Evolutionary conservation across 2,113 vertebrate species (phyloP).

Genomic region (Coptodon rendalli): DNA sequence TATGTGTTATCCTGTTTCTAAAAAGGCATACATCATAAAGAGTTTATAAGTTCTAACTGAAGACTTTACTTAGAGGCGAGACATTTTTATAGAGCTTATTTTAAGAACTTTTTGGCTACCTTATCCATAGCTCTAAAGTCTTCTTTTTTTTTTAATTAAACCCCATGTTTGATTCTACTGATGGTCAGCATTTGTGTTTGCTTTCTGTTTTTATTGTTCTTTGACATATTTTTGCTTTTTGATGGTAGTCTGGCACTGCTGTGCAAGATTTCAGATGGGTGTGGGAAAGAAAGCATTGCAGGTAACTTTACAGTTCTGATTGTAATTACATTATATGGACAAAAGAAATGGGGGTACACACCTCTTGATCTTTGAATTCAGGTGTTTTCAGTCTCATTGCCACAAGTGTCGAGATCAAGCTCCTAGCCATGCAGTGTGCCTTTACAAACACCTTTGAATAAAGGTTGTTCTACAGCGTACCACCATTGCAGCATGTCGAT

Average conservation of each 20-base stretch:
- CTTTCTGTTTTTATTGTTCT: neutral
- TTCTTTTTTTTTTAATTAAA: neutral
- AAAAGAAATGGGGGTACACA: neutral
- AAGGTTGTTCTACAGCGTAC: neutral
- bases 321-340: neutral
- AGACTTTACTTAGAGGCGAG: neutral
- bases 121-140: neutral
- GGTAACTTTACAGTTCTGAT: neutral
- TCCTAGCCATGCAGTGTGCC: neutral
- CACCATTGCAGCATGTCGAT: neutral
- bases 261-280: neutral
- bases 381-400: neutral
- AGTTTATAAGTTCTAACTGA: neutral
- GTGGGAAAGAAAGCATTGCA: neutral
- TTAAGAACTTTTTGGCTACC: neutral
- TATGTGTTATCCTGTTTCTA: neutral
- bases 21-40: neutral
- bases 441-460: neutral
- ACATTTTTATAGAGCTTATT: neutral
- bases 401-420: neutral
- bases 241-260: neutral
- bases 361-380: neutral
- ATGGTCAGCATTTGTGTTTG: neutral
- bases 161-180: neutral
- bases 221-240: neutral